These are phyloP conservation scores for Drosophila macrospina DNA, from an alignment of 2,888 invertebrate species.

Conservation along the genomic window DNA sequence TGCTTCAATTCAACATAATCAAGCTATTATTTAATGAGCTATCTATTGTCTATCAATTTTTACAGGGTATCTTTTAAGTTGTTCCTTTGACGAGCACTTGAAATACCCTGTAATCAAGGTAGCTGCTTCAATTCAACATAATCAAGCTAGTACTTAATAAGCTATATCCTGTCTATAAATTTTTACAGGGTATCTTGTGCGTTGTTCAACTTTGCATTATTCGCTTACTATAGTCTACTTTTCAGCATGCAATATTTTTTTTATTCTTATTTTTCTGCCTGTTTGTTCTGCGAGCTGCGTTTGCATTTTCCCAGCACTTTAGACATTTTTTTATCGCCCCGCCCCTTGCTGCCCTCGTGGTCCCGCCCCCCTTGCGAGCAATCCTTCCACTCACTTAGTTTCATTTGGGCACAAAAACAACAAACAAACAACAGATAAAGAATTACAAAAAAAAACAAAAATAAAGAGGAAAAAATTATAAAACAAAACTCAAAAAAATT, in stretches of 20 bases:
- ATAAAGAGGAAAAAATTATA: too few species aligned
- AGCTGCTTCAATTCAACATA: too few species aligned
- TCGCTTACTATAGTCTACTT: conserved; percentile 31
- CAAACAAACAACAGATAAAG: conserved; percentile 32
- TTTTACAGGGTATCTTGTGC: background rate
- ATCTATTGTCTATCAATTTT: too few species aligned
- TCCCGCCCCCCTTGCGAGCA: conserved; percentile 6
- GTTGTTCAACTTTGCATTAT: background rate
- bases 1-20: too few species aligned
- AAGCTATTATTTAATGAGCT: too few species aligned
- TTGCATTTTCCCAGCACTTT: conserved; percentile 60
- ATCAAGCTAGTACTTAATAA: background rate
- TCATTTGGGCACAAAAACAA: conserved; percentile 63
- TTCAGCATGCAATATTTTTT: conserved; percentile 28
- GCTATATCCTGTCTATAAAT: background rate
- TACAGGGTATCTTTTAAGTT: too few species aligned
- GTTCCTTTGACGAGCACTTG: background rate
- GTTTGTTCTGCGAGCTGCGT: conserved; percentile 32
- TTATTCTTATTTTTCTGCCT: conserved; percentile 5
- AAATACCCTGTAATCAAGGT: too few species aligned
- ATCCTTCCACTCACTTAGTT: conserved; percentile 72
- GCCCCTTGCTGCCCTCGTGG: conserved; percentile 4
- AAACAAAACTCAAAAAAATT: conserved; percentile 35
- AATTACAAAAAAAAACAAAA: conserved; percentile 39
- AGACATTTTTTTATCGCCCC: conserved; percentile 43